Percentiles rank a stretch among this genome's conserved stretches.
Conservation (phyloP, 1,140 invertebrate genomes). For the Drosophila teissieri region DNA sequence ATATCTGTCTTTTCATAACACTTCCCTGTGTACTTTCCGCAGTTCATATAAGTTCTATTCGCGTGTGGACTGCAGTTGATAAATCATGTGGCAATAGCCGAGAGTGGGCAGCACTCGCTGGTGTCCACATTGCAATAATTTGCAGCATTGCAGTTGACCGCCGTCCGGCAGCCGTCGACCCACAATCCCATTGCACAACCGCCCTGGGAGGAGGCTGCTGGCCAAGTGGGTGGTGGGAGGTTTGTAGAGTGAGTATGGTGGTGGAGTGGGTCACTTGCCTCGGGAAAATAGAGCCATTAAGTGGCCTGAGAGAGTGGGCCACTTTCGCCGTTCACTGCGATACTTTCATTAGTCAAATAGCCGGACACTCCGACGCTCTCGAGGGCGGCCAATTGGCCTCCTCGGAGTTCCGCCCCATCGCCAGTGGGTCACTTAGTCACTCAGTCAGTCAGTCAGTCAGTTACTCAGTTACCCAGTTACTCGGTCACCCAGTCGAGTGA, state of each 20-base stretch:
- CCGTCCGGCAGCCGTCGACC: neutral
- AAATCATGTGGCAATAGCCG: constrained; percentile 63
- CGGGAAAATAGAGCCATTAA: constrained; percentile 74
- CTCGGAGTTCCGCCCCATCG: constrained; percentile 14
- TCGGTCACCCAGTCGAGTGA: constrained; percentile 16
- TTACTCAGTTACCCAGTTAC: constrained; percentile 65
- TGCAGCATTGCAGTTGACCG: constrained; percentile 41
- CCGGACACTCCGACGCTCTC: constrained; percentile 62
- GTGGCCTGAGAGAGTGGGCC: constrained; percentile 71
- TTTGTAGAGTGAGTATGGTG: too few species aligned
- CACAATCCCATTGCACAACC: constrained; percentile 62
- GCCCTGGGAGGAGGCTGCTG: constrained; percentile 23
- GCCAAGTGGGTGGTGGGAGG: constrained; percentile 49
- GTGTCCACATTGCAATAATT: constrained; percentile 57
- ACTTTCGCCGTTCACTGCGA: constrained; percentile 70
- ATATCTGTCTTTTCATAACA: neutral
- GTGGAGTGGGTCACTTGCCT: constrained; percentile 4
- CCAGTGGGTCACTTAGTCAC: constrained; percentile 70
- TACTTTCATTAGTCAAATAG: constrained; percentile 78
- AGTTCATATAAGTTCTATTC: constrained; percentile 63
- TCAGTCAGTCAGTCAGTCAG: constrained; percentile 43
- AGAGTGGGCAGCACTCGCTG: constrained; percentile 49
- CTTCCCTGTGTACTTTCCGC: constrained; percentile 14
- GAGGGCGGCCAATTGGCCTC: constrained; percentile 46
- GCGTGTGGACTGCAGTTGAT: constrained; percentile 69